Base-by-base conservation (phyloP, 1,140 invertebrate species). In the Amphibalanus amphitrite region DNA sequence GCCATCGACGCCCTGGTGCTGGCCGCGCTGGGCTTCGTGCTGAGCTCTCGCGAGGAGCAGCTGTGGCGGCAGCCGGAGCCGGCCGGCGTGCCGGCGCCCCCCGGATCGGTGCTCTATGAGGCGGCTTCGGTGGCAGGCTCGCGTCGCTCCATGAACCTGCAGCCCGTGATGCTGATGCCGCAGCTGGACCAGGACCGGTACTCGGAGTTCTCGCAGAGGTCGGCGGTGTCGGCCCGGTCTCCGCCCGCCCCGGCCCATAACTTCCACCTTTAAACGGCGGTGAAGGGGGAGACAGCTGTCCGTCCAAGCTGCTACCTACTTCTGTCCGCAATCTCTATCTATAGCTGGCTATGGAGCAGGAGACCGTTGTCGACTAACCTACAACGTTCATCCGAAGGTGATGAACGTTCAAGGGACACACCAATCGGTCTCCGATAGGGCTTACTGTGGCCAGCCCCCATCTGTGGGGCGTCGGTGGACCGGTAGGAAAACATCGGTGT, bases 1-100 rank as follows among this genome's bases (percentile, higher is more conserved):
- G 90, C 94, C 72, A 82, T 96, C 73, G 95, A 98, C 80, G 92
- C 92, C 30, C 82, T 90, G 17, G 92, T 95, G 69, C 82, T 98
- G 69, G 87, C 94, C 0, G 87, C 90, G 10, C 83, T 98, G 38
- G 95, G 95, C 13, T 97, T 98, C 79, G 93, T 97, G 75, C 83
- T 98, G 73, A 94, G 93, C 25, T 90, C 90, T 0, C 82, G 91
- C 73, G 91, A 95, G 79, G 88, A 95, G 13, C 86, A 89, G 74
- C 83, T 94, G 28, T 88, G 92, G 77, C 87, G 90, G 0, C 90
- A 93, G 80, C 89, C 89, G 8, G 86, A 87, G 59, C 74, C 74
- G 23, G 65, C 76, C 13, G 74, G 75, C 29, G 72, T 71, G 17
- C 73, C 71, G 1, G 74, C 76, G 29, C 71, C 38, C n/a, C 59